Conservation (phyloP, 2,797 vertebrate genomes). For the Rhynchotus rufescens region DNA sequence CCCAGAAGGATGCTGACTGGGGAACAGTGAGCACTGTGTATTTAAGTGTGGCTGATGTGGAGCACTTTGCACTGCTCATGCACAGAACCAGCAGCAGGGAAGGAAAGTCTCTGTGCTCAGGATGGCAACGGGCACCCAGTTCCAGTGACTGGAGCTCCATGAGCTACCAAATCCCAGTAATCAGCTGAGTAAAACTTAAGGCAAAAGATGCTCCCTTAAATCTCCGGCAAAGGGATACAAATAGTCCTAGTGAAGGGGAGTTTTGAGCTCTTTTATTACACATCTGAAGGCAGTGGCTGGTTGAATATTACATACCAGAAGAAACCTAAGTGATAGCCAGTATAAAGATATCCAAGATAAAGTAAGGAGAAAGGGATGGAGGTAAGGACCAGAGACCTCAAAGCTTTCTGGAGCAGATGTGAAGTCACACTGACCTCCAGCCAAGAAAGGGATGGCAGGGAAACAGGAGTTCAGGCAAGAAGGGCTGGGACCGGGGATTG, state of each 20-base stretch:
- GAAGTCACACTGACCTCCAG: background rate
- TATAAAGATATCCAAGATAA: background rate
- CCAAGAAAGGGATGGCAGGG: background rate
- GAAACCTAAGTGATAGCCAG: background rate
- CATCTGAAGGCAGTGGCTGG: background rate
- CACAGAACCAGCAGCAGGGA: background rate
- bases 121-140: background rate
- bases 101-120: background rate
- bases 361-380: background rate
- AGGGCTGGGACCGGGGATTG: background rate
- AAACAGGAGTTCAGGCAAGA: background rate
- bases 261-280: background rate
- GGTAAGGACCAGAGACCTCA: background rate
- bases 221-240: background rate
- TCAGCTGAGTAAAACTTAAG: background rate
- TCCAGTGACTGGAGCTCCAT: background rate
- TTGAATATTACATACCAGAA: background rate
- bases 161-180: conserved; percentile 11
- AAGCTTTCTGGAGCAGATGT: background rate
- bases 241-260: background rate
- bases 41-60: background rate
- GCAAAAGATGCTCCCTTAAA: background rate
- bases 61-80: background rate
- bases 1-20: background rate
- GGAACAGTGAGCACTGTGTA: background rate